Base-by-base conservation (phyloP, 2,888 invertebrate species). In the Nebria salina region DNA sequence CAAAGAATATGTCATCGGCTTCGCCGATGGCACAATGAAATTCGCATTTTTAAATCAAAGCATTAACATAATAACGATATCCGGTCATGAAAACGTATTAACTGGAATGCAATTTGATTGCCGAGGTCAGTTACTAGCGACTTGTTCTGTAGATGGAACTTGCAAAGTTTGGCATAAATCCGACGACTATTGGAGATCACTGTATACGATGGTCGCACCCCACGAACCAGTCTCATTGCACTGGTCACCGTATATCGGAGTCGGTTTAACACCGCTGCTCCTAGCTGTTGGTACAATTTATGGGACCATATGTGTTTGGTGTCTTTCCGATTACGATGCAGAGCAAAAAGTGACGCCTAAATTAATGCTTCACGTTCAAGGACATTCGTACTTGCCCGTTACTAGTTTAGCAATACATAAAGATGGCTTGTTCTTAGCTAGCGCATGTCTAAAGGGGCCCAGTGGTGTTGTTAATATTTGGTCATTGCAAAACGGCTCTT, bases 391-490 rank as follows among this genome's bases (percentile, higher is more conserved):
- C 83, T 89, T 90, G 83, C 88, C 90, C 64, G 90, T 92, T 3
- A 90, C 91, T 0, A 88, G 89, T 74, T 86, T 93, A 68, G 86
- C 89, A 0, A 89, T 93, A 81, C 90, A 91, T 85, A 87, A 89
- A 15, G 89, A 88, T 82, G 92, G 91, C 2, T 86, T 91, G 65
- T 87, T 92, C 83, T 85, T 93, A 79, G 92, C 91, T 0, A 90
- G 91, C 83, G 92, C 92, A 83, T 90, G 89, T 84, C 84, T 87
- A 2, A 89, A 89, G 85, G 89, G 88, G n/a, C 85, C 86, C 7
- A 87, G 86, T 81, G 92, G 92, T 6, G 89, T 92, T 83, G 88
- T 92, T 4, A 93, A 93, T 85, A 89, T 93, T 79, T 93, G 93
- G 93, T 91, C 92, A 0, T 86, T 93, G 20, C 88, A 91, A 86